Evolutionary conservation across 1,140 invertebrate species (phyloP).

Genomic region (Hyles vespertilio): DNA sequence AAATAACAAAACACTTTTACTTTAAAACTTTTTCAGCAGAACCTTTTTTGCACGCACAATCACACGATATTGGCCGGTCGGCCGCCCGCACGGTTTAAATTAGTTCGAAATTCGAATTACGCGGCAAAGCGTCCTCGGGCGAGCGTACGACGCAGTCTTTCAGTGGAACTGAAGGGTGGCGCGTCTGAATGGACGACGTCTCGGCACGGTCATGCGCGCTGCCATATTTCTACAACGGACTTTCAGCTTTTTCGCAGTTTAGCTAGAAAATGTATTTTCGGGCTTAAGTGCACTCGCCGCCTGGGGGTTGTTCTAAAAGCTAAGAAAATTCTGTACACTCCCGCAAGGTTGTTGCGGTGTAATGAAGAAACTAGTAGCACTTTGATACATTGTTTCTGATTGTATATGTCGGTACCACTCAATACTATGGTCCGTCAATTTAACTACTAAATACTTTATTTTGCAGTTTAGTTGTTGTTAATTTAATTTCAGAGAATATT

Average conservation of each 20-base stretch:
- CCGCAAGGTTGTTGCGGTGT: conserved; percentile 5
- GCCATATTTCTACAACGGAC: conserved; percentile 28
- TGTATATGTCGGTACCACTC: too few relatives aligned
- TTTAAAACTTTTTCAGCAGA: background rate
- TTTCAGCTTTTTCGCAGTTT: conserved; percentile 32
- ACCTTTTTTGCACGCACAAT: conserved; percentile 10
- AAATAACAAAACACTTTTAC: background rate
- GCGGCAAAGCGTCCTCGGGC: conserved; percentile 38
- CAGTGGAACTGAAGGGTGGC: conserved; percentile 51
- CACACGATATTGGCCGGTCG: conserved; percentile 12
- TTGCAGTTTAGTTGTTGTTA: too few relatives aligned
- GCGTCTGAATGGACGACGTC: conserved; percentile 37
- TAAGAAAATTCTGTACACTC: conserved; percentile 10
- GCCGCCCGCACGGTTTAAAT: conserved; percentile 40
- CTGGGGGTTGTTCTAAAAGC: conserved; percentile 15
- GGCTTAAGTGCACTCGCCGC: conserved; percentile 23
- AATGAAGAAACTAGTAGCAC: too few relatives aligned
- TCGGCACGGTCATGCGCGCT: conserved; percentile 54
- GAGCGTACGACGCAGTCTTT: conserved; percentile 42
- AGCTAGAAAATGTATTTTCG: conserved; percentile 27
- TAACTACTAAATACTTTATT: too few relatives aligned
- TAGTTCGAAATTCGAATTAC: conserved; percentile 42
- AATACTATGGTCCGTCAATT: too few relatives aligned
- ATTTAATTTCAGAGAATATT: too few relatives aligned
- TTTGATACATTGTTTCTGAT: too few relatives aligned